These are phyloP conservation scores for Flexamia atlantica DNA, from an alignment of 2,888 invertebrate genomes.

Conservation along the genomic window DNA sequence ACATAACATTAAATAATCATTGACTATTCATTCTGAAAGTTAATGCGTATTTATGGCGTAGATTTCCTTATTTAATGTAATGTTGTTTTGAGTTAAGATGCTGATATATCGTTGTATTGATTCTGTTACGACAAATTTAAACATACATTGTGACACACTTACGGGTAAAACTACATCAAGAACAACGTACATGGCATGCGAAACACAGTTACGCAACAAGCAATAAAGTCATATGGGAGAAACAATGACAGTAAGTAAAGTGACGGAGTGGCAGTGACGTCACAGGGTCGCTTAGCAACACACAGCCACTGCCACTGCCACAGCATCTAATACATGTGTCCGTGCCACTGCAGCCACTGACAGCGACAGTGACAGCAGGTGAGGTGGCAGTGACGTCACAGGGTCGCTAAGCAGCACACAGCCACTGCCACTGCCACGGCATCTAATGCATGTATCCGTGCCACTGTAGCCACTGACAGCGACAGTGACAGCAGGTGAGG, in stretches of 20 bases:
- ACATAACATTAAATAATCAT: too few relatives aligned
- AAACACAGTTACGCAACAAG: too few relatives aligned
- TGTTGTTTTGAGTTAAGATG: too few relatives aligned
- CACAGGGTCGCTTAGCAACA: slow-evolving; percentile 38
- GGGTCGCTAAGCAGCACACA: slow-evolving; percentile 30
- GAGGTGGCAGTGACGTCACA: slow-evolving; percentile 32
- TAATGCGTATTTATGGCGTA: too few relatives aligned
- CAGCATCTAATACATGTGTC: slow-evolving; percentile 49
- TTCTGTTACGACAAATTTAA: too few relatives aligned
- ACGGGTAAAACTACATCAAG: too few relatives aligned
- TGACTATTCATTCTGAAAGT: too few relatives aligned
- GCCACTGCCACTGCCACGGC: slow-evolving; percentile 5
- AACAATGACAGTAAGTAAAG: neutral
- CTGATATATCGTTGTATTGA: too few relatives aligned
- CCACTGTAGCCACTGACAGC: slow-evolving; percentile 17
- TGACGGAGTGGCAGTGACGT: slow-evolving; percentile 28
- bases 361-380: neutral
- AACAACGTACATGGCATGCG: too few relatives aligned
- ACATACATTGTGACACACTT: too few relatives aligned
- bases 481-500: neutral
- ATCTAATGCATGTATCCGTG: slow-evolving; percentile 49
- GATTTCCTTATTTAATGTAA: too few relatives aligned
- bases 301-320: neutral
- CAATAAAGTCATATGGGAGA: neutral
- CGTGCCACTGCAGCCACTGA: slow-evolving; percentile 29